These are phyloP conservation scores for Pipistrellus nathusii DNA, from an alignment of 2,797 vertebrate species.

Conservation along the genomic window DNA sequence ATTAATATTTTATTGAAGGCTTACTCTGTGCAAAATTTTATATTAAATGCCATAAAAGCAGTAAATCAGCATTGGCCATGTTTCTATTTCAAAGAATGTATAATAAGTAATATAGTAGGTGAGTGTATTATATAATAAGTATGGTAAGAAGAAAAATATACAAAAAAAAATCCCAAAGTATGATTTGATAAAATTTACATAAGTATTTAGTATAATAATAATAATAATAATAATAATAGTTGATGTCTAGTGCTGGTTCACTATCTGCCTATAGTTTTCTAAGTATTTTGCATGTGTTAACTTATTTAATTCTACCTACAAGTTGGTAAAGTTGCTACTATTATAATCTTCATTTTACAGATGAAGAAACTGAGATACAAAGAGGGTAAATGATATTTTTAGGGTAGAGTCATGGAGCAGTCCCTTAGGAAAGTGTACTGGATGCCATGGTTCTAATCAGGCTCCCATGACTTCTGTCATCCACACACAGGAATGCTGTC, in stretches of 20 bases:
- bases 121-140: not conserved
- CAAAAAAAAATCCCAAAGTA: not conserved
- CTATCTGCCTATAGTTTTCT: not conserved
- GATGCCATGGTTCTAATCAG: not conserved
- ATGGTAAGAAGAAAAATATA: not conserved
- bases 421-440: not conserved
- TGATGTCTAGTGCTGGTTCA: not conserved
- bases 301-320: not conserved
- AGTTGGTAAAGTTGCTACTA: not conserved
- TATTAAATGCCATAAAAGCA: not conserved
- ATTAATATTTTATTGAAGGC: conserved; percentile 50
- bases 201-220: not conserved
- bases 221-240: not conserved
- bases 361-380: not conserved
- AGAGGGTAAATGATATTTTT: not conserved
- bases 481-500: not conserved
- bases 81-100: not conserved
- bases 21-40: not conserved
- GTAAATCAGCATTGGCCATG: not conserved
- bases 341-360: not conserved
- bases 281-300: not conserved
- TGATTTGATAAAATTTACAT: not conserved
- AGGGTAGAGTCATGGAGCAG: not conserved
- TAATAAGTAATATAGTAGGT: not conserved
- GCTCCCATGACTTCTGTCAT: not conserved